These are phyloP conservation scores for fruit fly (Drosophila melanogaster) DNA, from an alignment of 1,140 invertebrate genomes.

Conservation along the genomic window DNA sequence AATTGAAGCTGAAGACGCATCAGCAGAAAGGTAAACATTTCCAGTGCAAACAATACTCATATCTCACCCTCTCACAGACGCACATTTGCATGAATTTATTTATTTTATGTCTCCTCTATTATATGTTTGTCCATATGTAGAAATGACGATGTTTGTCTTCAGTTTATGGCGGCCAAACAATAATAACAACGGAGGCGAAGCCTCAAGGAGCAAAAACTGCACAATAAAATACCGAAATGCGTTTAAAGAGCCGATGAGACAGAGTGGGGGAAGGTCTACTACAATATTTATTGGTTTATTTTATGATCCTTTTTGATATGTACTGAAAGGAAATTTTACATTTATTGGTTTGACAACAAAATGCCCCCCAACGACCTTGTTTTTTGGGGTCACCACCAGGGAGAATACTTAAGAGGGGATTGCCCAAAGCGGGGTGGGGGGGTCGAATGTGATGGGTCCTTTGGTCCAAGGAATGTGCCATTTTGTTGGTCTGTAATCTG, in stretches of 20 bases:
- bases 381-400: constrained; percentile 39
- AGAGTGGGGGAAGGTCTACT: constrained; percentile 17
- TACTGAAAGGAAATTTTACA: constrained; percentile 81
- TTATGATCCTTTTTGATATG: constrained; percentile 80
- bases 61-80: constrained; percentile 31
- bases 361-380: constrained; percentile 46
- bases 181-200: constrained; percentile 48
- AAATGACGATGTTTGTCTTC: constrained; percentile 36
- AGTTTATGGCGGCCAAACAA: constrained; percentile 53
- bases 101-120: constrained; percentile 74
- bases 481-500: constrained; percentile 78
- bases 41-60: constrained; percentile 57
- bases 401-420: constrained; percentile 19
- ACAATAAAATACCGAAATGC: constrained; percentile 70
- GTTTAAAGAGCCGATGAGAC: neutral
- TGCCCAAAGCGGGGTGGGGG: constrained; percentile 2
- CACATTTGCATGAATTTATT: constrained; percentile 78
- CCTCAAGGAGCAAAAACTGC: constrained; percentile 65
- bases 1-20: constrained; percentile 41
- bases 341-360: constrained; percentile 81
- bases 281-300: constrained; percentile 80
- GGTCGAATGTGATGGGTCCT: constrained; percentile 54
- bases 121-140: constrained; percentile 14
- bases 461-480: constrained; percentile 67
- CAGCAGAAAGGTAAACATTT: constrained; percentile 67